These are phyloP conservation scores for Tetragonisca angustula DNA, from an alignment of 2,888 invertebrate species.

Conservation along the genomic window DNA sequence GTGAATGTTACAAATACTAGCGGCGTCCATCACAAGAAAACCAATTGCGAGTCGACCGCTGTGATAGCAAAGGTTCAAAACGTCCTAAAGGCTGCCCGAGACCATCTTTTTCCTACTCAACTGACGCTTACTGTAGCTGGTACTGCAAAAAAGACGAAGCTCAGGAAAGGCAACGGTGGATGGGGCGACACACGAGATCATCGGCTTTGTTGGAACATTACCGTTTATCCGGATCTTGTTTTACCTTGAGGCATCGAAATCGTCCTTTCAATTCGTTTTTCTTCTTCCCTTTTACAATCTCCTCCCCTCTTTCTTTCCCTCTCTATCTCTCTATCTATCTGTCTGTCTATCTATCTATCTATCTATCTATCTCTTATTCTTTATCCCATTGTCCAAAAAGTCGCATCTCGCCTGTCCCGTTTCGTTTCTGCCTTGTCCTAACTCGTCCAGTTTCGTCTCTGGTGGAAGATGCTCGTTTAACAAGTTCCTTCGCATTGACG, in stretches of 20 bases:
- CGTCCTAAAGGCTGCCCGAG: slow-evolving; percentile 89
- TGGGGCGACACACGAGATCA: slow-evolving; percentile 96
- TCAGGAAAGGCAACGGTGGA: slow-evolving; percentile 97
- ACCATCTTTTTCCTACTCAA: slow-evolving; percentile 89
- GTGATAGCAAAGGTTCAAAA: slow-evolving; percentile 94
- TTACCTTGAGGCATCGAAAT: slow-evolving; percentile 69
- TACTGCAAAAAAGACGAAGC: slow-evolving; percentile 89
- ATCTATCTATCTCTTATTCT: too few relatives aligned
- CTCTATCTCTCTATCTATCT: too few relatives aligned
- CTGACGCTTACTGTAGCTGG: slow-evolving; percentile 88
- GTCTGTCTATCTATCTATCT: not conserved
- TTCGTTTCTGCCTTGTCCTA: not conserved
- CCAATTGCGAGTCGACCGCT: slow-evolving; percentile 94
- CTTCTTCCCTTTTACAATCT: too few relatives aligned
- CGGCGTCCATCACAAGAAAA: slow-evolving; percentile 97
- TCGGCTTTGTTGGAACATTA: slow-evolving; percentile 86
- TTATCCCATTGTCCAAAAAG: not conserved
- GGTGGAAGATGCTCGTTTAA: slow-evolving; percentile 10
- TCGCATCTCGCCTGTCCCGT: not conserved
- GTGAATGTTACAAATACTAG: slow-evolving; percentile 84
- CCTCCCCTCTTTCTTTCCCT: not conserved
- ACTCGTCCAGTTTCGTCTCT: slow-evolving; percentile 4
- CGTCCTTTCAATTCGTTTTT: not conserved
- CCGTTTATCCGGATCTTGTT: slow-evolving; percentile 76
- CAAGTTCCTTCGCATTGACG: slow-evolving; percentile 41